Conservation (phyloP, 1,140 invertebrate genomes). For the Drosophila setifemur region DNA sequence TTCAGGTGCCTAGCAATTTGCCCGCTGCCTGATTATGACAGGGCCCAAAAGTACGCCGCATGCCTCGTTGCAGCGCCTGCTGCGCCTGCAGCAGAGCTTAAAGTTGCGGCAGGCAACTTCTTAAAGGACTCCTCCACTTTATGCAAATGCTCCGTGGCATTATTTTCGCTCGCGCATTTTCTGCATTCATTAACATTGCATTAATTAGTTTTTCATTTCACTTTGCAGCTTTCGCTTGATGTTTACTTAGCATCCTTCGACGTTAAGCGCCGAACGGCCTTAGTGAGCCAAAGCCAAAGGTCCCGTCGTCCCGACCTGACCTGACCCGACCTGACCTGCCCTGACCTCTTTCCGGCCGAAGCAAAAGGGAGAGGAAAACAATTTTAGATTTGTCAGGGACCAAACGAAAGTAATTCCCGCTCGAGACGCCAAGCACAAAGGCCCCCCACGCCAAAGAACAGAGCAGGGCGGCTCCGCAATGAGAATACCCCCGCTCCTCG, state of each 20-base stretch:
- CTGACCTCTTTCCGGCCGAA: too few relatives aligned
- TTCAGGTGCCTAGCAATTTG: slow-evolving; percentile 60
- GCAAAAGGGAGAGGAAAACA: slow-evolving; percentile 39
- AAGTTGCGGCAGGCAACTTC: background rate
- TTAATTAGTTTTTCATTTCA: slow-evolving; percentile 63
- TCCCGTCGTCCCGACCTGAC: slow-evolving; percentile 5
- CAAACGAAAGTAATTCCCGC: slow-evolving; percentile 49
- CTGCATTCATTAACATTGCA: slow-evolving; percentile 61
- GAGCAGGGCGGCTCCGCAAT: slow-evolving; percentile 37
- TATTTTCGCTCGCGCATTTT: slow-evolving; percentile 6
- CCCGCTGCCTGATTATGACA: slow-evolving; percentile 59
- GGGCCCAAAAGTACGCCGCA: slow-evolving; percentile 34
- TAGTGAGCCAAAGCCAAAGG: slow-evolving; percentile 22
- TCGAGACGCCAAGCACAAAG: background rate
- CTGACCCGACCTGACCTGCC: too few relatives aligned
- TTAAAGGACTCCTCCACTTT: slow-evolving; percentile 15
- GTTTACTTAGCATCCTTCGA: slow-evolving; percentile 48
- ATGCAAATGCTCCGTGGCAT: slow-evolving; percentile 30
- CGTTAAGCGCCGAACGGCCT: slow-evolving; percentile 36
- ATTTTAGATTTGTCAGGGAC: slow-evolving; percentile 57
- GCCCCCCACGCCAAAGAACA: background rate
- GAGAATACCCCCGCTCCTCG: slow-evolving; percentile 44
- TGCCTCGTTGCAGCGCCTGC: slow-evolving; percentile 8
- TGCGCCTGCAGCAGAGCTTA: slow-evolving; percentile 10
- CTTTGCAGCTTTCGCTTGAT: slow-evolving; percentile 57